Base-by-base conservation (phyloP, 1,140 invertebrate species). In the Harpegnathos saltator region DNA sequence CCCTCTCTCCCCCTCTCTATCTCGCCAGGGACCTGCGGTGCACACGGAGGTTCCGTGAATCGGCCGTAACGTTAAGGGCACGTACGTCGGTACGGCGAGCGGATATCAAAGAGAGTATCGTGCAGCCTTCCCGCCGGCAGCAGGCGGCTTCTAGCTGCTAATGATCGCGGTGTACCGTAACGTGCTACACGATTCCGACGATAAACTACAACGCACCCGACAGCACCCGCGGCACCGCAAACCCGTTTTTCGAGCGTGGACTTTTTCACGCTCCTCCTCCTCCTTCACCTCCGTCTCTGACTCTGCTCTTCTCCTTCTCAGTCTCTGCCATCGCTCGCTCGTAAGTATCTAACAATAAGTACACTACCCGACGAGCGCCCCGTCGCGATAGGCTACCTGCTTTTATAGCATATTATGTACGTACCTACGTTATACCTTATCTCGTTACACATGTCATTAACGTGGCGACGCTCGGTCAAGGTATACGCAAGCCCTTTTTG, bases 141-240 rank as follows among this genome's bases (percentile, higher is more conserved):
- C 83, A 80, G 78, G 56, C 87, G 48, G 87, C 74, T 89, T 89
- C 88, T 89, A 89, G 85, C 88, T 85, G 87, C 87, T 89, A 89
- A 89, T 89, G 88, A 89, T 87, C 88, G 73, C 82, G 69, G 87
- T 89, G 85, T 89, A 89, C 88, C 87, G 87, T 89, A 89, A 89
- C 88, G 85, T 78, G 87, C 75, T 89, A 89, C 87, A 89, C 85
- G 88, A 89, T 89, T 86, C 85, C 82, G 78, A 89, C 88, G 86
- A 89, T 89, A 89, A 88, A 88, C 86, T 82, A 88, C 86, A 80
- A 68, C 78, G 78, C 68, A 82, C 72, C 73, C 86, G 72, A 68
- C 80, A 74, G 80, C 84, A 88, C 80, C 87, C 84, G 82, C 86
- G 85, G 86, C 86, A 85, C 75, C 74, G 86, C 81, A 88, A 87